Base-by-base conservation (phyloP, 2,888 invertebrate species). In the Pandemis corylana region DNA sequence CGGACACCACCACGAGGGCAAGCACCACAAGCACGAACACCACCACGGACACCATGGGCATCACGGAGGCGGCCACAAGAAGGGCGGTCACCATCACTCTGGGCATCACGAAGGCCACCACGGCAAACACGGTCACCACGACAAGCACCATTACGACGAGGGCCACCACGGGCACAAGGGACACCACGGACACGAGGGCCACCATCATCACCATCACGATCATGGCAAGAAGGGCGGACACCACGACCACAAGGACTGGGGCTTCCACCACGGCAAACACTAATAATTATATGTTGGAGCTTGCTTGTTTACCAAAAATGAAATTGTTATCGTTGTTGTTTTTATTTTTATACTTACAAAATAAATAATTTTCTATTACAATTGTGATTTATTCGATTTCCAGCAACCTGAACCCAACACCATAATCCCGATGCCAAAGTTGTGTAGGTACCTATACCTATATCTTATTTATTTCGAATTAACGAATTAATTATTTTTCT, bases 1-100 rank as follows among this genome's bases (percentile, higher is more conserved):
- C 85, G 97, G 97, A 83, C 96, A 96, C 86, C 97, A 98, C 89
- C 96, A 97, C 84, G 97, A 97, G 63, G 97, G 97, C 75, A 96
- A 97, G 83, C 97, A 97, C 88, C 96, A 96, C 88, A 98, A 97
- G 86, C 96, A 97, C 83, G 97, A 96, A 7, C 96, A 97, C 83
- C 96, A 96, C 85, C 96, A 97, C 87, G 96, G 96, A 73, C 96
- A 97, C 83, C 96, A 96, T 75, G 96, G 95, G 80, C 95, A 96
- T 84, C 96, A 97, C 81, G 96, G 96, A 76, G 97, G 97, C 41
- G 96, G 96, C 79, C 97, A 97, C 91, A 97, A 97, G 93, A 97
- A 97, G 94, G 97, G 97, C 28, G 96, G 96, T 36, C 96, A 96
- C 83, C 96, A 97, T 86, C 96, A 97, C 84, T 96, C 96, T 79